Evolutionary conservation across 2,888 invertebrate species (phyloP), one percentile per base, ranked within the genome.

Genomic region (Drosophila paranaensis): DNA sequence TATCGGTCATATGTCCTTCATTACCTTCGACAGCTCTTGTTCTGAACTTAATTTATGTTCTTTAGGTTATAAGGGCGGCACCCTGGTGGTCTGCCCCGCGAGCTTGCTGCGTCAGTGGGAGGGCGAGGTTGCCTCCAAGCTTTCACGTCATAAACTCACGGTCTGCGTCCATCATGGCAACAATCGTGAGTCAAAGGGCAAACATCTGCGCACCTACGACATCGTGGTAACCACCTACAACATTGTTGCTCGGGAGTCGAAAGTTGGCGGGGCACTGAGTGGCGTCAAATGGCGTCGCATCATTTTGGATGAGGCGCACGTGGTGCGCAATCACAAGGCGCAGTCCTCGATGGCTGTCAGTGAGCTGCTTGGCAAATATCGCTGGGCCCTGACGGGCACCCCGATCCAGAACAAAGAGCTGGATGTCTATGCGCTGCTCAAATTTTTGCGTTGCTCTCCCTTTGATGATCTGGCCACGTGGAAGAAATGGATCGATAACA

Each of bases 371-470:
- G 89, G 81, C 5, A 94, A 93, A 63, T 93, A 94, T 2, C 95
- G 97, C 13, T 98, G 97, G 97, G 96, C 96, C 0, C 94, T 99
- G 25, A 98, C 98, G 0, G 99, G 99, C 33, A 98, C 98, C 0
- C 99, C 99, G 0, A 96, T 99, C 46, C 99, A 99, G 90, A 99
- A 99, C 92, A 97, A 97, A 91, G 96, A 98, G 90, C 93, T 96
- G 67, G 98, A 97, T 91, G 93, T 97, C 43, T 97, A 95, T 92
- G 95, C 97, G 0, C 92, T 97, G 51, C 91, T 97, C 14, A 96
- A 98, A 92, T 99, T 98, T 92, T 92, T 99, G 10, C 93, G 95
- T 14, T 97, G 97, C 89, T 94, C 95, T 9, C 99, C 99, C 0
- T 98, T 99, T 92, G 97, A 98, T 91, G 98, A 99, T 77, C 93